Evolutionary conservation across 2,113 vertebrate species (phyloP).

Genomic region (Otis tarda): DNA sequence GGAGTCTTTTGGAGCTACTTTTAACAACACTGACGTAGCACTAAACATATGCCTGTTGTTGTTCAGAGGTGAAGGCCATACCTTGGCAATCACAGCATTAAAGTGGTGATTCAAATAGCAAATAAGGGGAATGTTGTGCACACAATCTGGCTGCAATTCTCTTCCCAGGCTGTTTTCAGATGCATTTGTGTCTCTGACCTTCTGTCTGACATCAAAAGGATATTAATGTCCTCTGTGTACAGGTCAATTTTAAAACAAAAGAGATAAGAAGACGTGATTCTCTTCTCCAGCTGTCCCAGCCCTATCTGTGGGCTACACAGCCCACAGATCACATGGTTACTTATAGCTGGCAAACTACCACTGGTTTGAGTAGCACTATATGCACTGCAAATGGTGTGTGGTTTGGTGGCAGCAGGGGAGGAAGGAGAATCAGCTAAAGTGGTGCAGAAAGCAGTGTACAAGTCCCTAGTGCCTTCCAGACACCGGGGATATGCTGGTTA

Average conservation of each 20-base stretch:
- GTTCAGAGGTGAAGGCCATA: not conserved
- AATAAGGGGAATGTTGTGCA: not conserved
- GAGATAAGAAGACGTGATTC: not conserved
- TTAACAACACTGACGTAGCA: not conserved
- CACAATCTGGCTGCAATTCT: not conserved
- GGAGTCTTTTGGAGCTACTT: not conserved
- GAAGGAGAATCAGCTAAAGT: not conserved
- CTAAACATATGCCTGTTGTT: not conserved
- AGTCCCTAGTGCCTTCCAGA: not conserved
- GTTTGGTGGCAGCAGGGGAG: not conserved
- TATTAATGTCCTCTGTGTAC: not conserved
- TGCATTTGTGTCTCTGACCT: not conserved
- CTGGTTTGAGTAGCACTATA: not conserved
- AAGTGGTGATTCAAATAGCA: not conserved
- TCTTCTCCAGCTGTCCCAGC: not conserved
- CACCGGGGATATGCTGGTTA: not conserved
- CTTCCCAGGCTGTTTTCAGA: not conserved
- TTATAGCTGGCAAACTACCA: not conserved
- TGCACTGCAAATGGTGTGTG: conserved; percentile 25
- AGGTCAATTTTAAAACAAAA: not conserved
- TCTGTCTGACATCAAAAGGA: not conserved
- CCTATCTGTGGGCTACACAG: not conserved
- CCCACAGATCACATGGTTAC: not conserved
- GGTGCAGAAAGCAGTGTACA: not conserved
- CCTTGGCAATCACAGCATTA: not conserved